Evolutionary conservation across 2,113 vertebrate species (phyloP), one percentile per base, ranked within the genome.

Genomic region (Sander lucioperca): DNA sequence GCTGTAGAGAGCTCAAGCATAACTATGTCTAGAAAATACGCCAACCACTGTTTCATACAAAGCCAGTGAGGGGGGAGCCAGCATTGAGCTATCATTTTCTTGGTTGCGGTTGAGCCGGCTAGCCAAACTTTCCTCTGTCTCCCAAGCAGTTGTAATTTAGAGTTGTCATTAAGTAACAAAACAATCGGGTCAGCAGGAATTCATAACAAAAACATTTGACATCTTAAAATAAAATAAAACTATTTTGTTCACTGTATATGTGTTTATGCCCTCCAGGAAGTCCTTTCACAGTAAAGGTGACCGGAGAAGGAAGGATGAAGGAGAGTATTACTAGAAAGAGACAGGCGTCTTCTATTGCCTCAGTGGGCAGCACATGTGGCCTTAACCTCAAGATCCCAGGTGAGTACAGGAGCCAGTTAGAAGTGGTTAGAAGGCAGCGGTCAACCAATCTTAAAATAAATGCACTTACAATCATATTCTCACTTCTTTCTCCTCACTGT

Each of bases 331-430:
- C 97, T 0, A 96, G 97, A 59, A 97, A 96, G 79, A 96, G 97
- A 15, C 97, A 98, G 89, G 98, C 98, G 0, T 96, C 98, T 0
- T 97, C 98, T 77, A 97, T 99, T 0, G 98, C 97, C 76, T 97
- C 97, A 50, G 96, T 99, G 0, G 98, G 98, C 72, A 99, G 97
- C 95, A 97, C 97, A 84, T 99, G 98, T 0, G 98, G 99, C 90
- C 97, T 99, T 79, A 99, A 98, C 92, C 97, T 99, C 74, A 99
- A 99, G 91, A 99, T 99, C 76, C 98, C 98, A 94, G 98, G 97
- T 97, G 83, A 81, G 85, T 18, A n/a, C 56, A 79, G 72, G 43
- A 82, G 48, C 43, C 77, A 25, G 27, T 36, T 39, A 81, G 27
- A 74, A 27, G 27, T 14, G n/a, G 3, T 73, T 61, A 58, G 47